Conservation (phyloP, 2,888 invertebrate species). For the Drosophila ezoana region DNA sequence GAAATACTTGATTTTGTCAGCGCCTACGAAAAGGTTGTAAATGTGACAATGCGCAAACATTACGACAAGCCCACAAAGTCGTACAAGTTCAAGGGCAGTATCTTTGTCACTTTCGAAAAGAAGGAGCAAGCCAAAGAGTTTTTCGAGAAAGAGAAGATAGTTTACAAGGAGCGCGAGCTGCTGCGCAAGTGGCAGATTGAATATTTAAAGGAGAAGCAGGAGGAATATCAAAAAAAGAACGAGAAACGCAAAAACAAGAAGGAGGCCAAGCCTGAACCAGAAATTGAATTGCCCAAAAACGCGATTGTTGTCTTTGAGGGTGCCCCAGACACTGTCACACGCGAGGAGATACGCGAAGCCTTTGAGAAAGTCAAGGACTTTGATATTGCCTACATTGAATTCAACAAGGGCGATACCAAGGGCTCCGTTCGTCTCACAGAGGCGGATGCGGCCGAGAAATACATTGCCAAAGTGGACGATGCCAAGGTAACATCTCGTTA, state of each 20-base stretch:
- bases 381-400: slow-evolving; percentile 91
- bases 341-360: slow-evolving; percentile 91
- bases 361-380: slow-evolving; percentile 84
- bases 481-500: slow-evolving; percentile 86
- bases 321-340: slow-evolving; percentile 86
- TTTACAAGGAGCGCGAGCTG: slow-evolving; percentile 89
- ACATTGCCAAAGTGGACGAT: slow-evolving; percentile 88
- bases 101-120: slow-evolving; percentile 94
- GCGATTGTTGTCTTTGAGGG: slow-evolving; percentile 90
- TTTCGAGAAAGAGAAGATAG: slow-evolving; percentile 89
- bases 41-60: slow-evolving; percentile 88
- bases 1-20: slow-evolving; percentile 91
- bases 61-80: slow-evolving; percentile 88
- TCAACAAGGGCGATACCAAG: slow-evolving; percentile 89
- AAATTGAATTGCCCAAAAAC: slow-evolving; percentile 88
- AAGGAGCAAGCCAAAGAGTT: slow-evolving; percentile 93
- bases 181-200: slow-evolving; percentile 89
- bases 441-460: slow-evolving; percentile 89
- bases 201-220: slow-evolving; percentile 89
- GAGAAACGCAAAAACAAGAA: slow-evolving; percentile 86
- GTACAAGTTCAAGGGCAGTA: slow-evolving; percentile 94
- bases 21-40: slow-evolving; percentile 89
- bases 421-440: slow-evolving; percentile 90
- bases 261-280: slow-evolving; percentile 75
- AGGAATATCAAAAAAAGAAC: slow-evolving; percentile 87